These are phyloP conservation scores for Micrasema longulum DNA, from an alignment of 1,140 invertebrate genomes.

Conservation along the genomic window DNA sequence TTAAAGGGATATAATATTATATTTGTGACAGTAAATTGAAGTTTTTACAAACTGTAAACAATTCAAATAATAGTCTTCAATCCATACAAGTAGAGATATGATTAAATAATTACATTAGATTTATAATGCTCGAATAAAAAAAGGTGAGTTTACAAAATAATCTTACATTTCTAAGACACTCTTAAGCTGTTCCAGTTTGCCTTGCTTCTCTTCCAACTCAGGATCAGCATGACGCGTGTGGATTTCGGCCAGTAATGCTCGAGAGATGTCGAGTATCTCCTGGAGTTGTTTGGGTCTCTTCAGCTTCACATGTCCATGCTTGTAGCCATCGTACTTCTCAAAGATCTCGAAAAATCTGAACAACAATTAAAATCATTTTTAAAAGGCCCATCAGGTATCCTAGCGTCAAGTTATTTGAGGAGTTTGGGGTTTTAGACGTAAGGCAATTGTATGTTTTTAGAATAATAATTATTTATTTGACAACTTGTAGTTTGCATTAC, in stretches of 20 bases:
- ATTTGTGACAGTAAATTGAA: background rate
- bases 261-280: slow-evolving; percentile 95
- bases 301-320: slow-evolving; percentile 95
- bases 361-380: no score
- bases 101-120: no score
- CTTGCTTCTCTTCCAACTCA: slow-evolving; percentile 96
- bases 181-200: slow-evolving; percentile 97
- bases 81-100: no score
- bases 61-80: no score
- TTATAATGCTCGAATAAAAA: no score
- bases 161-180: slow-evolving; percentile 98
- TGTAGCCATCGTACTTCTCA: slow-evolving; percentile 96
- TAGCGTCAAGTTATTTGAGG: no score
- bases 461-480: no score
- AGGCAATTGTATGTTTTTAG: no score
- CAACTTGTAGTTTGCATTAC: no score
- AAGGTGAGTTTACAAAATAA: background rate
- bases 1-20: slow-evolving; percentile 47
- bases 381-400: no score
- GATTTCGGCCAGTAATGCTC: slow-evolving; percentile 89
- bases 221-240: slow-evolving; percentile 85
- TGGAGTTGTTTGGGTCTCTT: slow-evolving; percentile 98
- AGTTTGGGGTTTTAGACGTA: no score
- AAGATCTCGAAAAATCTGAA: slow-evolving; percentile 97
- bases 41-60: slow-evolving; percentile 1